Percentiles rank a stretch among this genome's conserved stretches.
Evolutionary conservation across 1,140 invertebrate genomes (phyloP).

Genomic region (Lordiphosa mommai): DNA sequence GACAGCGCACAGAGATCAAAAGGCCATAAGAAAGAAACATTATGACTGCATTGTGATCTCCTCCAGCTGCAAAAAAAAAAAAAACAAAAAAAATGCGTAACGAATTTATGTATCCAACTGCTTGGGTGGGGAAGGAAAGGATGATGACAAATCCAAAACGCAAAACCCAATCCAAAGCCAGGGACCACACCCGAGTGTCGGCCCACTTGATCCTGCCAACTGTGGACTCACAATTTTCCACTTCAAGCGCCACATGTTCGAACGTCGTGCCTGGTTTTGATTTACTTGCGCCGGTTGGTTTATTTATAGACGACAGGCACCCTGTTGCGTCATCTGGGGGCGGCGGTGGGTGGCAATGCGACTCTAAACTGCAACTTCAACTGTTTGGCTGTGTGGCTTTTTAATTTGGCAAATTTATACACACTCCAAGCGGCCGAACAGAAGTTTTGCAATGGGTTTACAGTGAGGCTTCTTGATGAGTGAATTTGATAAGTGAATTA

Average conservation of each 20-base stretch:
- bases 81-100: slow-evolving; percentile 44
- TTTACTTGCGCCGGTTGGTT: slow-evolving; percentile 60
- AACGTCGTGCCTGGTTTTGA: slow-evolving; percentile 67
- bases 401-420: slow-evolving; percentile 75
- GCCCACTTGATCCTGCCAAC: slow-evolving; percentile 58
- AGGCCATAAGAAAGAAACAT: slow-evolving; percentile 28
- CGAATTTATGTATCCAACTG: slow-evolving; percentile 52
- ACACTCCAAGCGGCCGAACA: slow-evolving; percentile 50
- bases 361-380: slow-evolving; percentile 22
- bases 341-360: slow-evolving; percentile 58
- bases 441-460: slow-evolving; percentile 39
- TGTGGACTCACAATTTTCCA: slow-evolving; percentile 7
- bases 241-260: slow-evolving; percentile 56
- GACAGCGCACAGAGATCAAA: slow-evolving; percentile 50
- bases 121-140: neutral
- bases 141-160: slow-evolving; percentile 65
- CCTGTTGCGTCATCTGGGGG: slow-evolving; percentile 70
- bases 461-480: slow-evolving; percentile 10
- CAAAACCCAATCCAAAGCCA: slow-evolving; percentile 18
- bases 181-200: slow-evolving; percentile 62
- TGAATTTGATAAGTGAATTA: neutral
- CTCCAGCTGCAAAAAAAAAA: neutral
- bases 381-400: slow-evolving; percentile 45
- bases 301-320: slow-evolving; percentile 69
- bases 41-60: slow-evolving; percentile 48